Evolutionary conservation across 2,113 vertebrate species (phyloP), one percentile per base, ranked within the genome.

Genomic region (Colinus virginianus): DNA sequence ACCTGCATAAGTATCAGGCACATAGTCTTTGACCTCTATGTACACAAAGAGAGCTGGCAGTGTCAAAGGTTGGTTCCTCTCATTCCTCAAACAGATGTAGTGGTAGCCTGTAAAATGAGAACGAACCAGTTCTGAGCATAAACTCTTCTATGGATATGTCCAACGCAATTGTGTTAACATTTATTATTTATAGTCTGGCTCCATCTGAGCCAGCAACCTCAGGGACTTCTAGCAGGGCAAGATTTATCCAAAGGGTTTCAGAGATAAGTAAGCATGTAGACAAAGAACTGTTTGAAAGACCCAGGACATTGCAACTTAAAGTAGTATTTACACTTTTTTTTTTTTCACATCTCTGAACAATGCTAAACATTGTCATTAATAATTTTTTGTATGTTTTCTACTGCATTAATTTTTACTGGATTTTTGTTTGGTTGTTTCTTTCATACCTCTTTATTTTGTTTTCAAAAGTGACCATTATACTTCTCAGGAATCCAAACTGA

Each of bases 1-100:
- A 99, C 99, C 99, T 97, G 99, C 99, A 3, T 99, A 99, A 10
- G 99, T 99, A 91, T 99, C 99, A 9, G 99, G 99, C 13, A 99
- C 99, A 1, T 99, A 99, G 94, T 99, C 99, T 90, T 99, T 99
- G 43, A 99, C 99, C 74, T 99, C 99, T 51, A 99, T 99, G 92
- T 99, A 99, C 66, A 99, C 98, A 91, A 99, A 99, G 91, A 99
- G 97, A 82, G 99, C 98, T 5, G 99, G 98, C 58, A 99, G 88
- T 34, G 96, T 99, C 93, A 99, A 97, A 7, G 98, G 97, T 91
- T 99, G 98, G 97, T 99, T 99, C 97, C 98, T 99, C 96, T 99
- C 99, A 64, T 99, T 99, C 93, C 99, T 98, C 69, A 99, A 95
- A 86, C 97, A 98, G 96, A 99, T 98, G 95, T 99, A 99, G 97